These are phyloP conservation scores for Prunella strophiata DNA, from an alignment of 2,797 vertebrate genomes.

Conservation along the genomic window DNA sequence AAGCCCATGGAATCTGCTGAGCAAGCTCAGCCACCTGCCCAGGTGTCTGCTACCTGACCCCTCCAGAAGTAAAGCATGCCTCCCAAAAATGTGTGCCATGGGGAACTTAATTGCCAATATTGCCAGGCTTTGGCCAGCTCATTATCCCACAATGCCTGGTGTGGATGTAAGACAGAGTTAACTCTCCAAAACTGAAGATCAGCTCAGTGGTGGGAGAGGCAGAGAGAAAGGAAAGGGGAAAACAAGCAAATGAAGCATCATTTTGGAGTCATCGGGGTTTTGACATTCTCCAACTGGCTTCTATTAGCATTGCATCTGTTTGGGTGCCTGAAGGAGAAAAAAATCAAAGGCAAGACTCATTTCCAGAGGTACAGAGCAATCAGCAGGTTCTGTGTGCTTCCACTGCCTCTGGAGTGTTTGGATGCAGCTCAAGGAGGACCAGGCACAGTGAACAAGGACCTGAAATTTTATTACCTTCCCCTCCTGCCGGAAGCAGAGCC, in stretches of 20 bases:
- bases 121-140: not conserved
- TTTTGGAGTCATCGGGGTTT: not conserved
- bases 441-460: not conserved
- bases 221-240: not conserved
- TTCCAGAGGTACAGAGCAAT: not conserved
- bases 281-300: slow-evolving; percentile 1
- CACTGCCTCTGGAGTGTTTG: not conserved
- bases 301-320: not conserved
- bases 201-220: not conserved
- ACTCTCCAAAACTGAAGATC: not conserved
- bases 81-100: accelerated
- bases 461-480: slow-evolving; percentile 15
- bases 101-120: not conserved
- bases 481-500: not conserved
- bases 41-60: not conserved
- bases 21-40: not conserved
- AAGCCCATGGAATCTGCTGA: not conserved
- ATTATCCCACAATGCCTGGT: not conserved
- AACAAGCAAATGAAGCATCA: not conserved
- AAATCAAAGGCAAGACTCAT: not conserved
- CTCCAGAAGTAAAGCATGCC: not conserved
- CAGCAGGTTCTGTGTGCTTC: not conserved
- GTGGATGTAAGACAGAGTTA: not conserved
- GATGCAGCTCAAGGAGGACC: not conserved
- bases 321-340: not conserved